Percentiles rank a stretch among this genome's conserved stretches.
These are phyloP conservation scores for Chroicocephalus ridibundus DNA, from an alignment of 2,113 vertebrate genomes.

Conservation along the genomic window DNA sequence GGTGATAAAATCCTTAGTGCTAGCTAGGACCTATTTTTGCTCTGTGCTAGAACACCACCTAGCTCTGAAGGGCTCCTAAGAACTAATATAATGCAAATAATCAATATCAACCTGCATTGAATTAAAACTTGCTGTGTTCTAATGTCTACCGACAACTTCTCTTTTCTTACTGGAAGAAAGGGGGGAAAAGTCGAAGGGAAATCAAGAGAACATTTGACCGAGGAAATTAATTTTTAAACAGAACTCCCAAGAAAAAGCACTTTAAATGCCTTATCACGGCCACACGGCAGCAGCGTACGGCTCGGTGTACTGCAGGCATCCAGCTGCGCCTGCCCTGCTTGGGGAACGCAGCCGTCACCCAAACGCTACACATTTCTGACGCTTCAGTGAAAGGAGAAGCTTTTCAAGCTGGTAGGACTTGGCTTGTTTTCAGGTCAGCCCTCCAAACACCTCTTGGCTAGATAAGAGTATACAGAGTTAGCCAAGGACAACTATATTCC, in stretches of 20 bases:
- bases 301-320: neutral
- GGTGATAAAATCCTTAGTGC: neutral
- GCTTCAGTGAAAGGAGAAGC: neutral
- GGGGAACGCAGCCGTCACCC: accelerated
- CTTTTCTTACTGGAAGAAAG: neutral
- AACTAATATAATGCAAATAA: neutral
- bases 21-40: neutral
- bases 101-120: neutral
- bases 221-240: slow-evolving; percentile 18
- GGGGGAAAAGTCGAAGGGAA: neutral
- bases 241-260: neutral
- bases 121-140: neutral
- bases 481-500: neutral
- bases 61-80: neutral
- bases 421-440: neutral
- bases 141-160: neutral
- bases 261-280: neutral
- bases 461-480: neutral
- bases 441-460: neutral
- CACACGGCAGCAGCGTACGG: neutral
- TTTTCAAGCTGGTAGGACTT: neutral
- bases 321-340: neutral
- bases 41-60: neutral
- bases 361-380: neutral
- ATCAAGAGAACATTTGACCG: neutral